Conservation (phyloP, 2,797 vertebrate species). For the Tragopan temminckii region DNA sequence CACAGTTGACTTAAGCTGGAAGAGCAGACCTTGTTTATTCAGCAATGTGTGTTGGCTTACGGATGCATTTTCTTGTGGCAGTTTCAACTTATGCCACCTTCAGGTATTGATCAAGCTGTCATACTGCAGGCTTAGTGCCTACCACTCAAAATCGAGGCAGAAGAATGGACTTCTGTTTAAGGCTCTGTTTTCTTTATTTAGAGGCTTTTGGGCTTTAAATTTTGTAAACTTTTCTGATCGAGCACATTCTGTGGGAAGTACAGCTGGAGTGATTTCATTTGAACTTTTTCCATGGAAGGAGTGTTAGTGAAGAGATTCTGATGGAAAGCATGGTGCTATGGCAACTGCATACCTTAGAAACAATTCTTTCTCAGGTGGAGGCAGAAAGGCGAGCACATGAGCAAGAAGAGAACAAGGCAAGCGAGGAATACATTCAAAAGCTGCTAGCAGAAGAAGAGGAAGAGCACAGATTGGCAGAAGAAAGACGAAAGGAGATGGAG, state of each 20-base stretch:
- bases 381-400: conserved; percentile 88
- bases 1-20: neutral
- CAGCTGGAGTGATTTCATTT: neutral
- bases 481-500: conserved; percentile 80
- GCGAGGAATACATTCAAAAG: conserved; percentile 90
- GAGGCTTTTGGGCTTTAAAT: too few relatives aligned
- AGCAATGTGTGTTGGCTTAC: neutral
- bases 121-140: neutral
- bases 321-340: neutral
- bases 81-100: neutral
- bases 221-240: too few relatives aligned
- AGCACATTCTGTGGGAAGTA: too few relatives aligned
- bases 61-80: neutral
- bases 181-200: neutral
- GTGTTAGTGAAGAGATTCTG: neutral
- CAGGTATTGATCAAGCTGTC: neutral
- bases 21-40: neutral
- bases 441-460: conserved; percentile 89
- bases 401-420: conserved; percentile 89
- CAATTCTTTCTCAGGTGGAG: conserved; percentile 81
- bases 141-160: neutral
- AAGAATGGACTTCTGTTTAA: neutral
- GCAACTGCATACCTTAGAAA: neutral
- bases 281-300: fast-evolving
- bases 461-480: conserved; percentile 77